A percentile compares a stretch with the other conserved stretches of the same genome.
Evolutionary conservation across 2,113 vertebrate genomes (phyloP).

Genomic region (Macquaria ambigua): DNA sequence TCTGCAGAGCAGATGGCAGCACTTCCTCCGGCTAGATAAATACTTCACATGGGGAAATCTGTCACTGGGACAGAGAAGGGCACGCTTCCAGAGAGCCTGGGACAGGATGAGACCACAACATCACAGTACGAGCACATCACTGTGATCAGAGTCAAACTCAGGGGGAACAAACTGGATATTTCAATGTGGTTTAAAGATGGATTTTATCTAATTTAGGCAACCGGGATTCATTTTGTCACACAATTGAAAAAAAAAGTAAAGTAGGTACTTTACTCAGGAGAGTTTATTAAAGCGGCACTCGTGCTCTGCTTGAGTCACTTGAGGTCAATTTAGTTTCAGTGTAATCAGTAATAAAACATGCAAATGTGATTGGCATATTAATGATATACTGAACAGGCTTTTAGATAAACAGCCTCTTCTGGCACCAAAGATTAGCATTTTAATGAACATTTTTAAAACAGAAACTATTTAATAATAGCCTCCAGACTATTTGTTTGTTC

Average conservation of each 20-base stretch:
- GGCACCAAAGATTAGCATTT: slow-evolving; percentile 6
- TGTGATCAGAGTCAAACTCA: slow-evolving; percentile 38
- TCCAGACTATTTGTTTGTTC: neutral
- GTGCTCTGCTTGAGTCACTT: slow-evolving; percentile 6
- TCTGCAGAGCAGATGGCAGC: slow-evolving; percentile 80
- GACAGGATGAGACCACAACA: slow-evolving; percentile 53
- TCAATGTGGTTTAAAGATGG: slow-evolving; percentile 2
- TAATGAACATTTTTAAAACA: neutral
- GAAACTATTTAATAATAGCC: neutral
- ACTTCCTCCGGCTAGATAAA: slow-evolving; percentile 78
- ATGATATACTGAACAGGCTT: neutral
- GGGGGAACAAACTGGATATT: neutral
- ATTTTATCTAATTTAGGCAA: slow-evolving; percentile 12
- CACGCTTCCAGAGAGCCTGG: slow-evolving; percentile 56
- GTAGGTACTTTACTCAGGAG: slow-evolving; percentile 6
- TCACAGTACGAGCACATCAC: slow-evolving; percentile 11
- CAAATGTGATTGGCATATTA: slow-evolving; percentile 19
- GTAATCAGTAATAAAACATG: slow-evolving; percentile 24
- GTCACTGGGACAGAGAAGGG: slow-evolving; percentile 70
- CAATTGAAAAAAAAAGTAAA: slow-evolving; percentile 1
- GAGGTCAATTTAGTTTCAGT: slow-evolving; percentile 29
- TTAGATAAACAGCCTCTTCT: slow-evolving; percentile 19
- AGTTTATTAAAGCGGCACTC: slow-evolving; percentile 11
- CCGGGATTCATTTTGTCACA: neutral
- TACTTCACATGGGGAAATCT: slow-evolving; percentile 77